phyloP scores from a whole-genome alignment of 2,888 invertebrate genomes.

The Eumacrocentrus americanus region DNA sequence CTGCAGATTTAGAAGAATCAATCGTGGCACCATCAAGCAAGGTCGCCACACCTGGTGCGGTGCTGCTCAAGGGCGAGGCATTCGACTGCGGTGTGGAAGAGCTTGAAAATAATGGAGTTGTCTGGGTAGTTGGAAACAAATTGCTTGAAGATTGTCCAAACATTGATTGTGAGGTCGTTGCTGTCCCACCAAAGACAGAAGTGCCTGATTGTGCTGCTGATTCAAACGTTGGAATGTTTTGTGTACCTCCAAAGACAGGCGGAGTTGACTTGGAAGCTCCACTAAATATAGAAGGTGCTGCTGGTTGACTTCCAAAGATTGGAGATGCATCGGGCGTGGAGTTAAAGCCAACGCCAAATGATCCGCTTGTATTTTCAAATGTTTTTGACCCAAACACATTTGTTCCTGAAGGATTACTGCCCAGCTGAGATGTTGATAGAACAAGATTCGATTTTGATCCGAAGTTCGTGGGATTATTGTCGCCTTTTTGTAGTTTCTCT shows the following conservation, averaged over 20 bases:
- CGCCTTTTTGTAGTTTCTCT: slow-evolving; percentile 31
- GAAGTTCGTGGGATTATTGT: slow-evolving; percentile 20
- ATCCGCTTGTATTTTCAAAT: slow-evolving; percentile 36
- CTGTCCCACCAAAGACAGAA: background rate
- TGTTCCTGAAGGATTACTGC: slow-evolving; percentile 9
- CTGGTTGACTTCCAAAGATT: slow-evolving; percentile 41
- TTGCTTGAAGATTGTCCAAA: slow-evolving; percentile 41
- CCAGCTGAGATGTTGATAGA: slow-evolving; percentile 32
- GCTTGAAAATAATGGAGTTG: slow-evolving; percentile 44
- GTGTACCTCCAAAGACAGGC: slow-evolving; percentile 44
- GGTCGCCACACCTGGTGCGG: slow-evolving; percentile 34
- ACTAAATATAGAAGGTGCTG: slow-evolving; percentile 46
- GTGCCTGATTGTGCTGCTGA: slow-evolving; percentile 8
- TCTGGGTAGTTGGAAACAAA: slow-evolving; percentile 44
- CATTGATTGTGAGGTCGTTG: slow-evolving; percentile 37
- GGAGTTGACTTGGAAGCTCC: slow-evolving; percentile 35
- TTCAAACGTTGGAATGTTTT: slow-evolving; percentile 26
- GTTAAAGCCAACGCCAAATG: slow-evolving; percentile 43
- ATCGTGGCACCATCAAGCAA: slow-evolving; percentile 36
- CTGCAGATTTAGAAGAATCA: slow-evolving; percentile 26
- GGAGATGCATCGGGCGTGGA: slow-evolving; percentile 35
- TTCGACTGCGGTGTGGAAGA: slow-evolving; percentile 36
- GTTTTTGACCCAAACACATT: background rate
- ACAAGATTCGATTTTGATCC: slow-evolving; percentile 31
- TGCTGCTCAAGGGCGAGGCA: slow-evolving; percentile 45